A percentile compares a stretch with the other conserved stretches of the same genome.
Evolutionary conservation across 2,797 vertebrate species (phyloP).

Genomic region (Premnoplex brunnescens): DNA sequence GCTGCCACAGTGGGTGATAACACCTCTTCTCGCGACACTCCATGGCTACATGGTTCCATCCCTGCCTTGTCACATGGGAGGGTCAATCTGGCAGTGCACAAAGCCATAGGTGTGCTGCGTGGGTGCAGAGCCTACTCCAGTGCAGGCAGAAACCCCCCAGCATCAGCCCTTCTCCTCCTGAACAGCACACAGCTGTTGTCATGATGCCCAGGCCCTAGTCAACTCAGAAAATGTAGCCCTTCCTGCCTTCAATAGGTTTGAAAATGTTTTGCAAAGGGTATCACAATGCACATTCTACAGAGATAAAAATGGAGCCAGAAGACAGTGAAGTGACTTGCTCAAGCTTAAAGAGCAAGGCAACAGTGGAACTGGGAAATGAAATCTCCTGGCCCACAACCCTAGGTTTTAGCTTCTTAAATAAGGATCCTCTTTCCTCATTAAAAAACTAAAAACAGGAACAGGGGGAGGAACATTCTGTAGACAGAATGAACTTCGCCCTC

Average conservation of each 20-base stretch:
- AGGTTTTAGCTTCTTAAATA: slow-evolving; percentile 24
- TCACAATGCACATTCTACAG: neutral
- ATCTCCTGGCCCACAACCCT: neutral
- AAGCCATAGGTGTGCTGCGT: rapidly evolving
- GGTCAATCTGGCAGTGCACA: neutral
- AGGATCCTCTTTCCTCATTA: slow-evolving; percentile 27
- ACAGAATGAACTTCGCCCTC: slow-evolving; percentile 3
- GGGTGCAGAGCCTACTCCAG: neutral
- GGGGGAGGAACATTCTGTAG: neutral
- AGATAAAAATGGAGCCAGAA: neutral
- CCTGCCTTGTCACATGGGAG: neutral
- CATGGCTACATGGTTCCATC: neutral
- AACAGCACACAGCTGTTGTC: neutral
- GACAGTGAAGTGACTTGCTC: neutral
- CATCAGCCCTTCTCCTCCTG: neutral
- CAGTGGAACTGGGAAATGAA: slow-evolving; percentile 8
- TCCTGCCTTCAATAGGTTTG: neutral
- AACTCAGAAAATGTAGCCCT: neutral
- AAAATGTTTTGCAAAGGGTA: neutral
- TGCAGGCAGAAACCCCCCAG: neutral
- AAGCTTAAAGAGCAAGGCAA: neutral
- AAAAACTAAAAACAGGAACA: slow-evolving; percentile 3
- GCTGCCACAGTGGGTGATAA: neutral
- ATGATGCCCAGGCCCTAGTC: rapidly evolving
- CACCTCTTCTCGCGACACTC: neutral